Evolutionary conservation across 2,797 vertebrate genomes (phyloP).

Genomic region (Parauchenoglanis ngamensis): DNA sequence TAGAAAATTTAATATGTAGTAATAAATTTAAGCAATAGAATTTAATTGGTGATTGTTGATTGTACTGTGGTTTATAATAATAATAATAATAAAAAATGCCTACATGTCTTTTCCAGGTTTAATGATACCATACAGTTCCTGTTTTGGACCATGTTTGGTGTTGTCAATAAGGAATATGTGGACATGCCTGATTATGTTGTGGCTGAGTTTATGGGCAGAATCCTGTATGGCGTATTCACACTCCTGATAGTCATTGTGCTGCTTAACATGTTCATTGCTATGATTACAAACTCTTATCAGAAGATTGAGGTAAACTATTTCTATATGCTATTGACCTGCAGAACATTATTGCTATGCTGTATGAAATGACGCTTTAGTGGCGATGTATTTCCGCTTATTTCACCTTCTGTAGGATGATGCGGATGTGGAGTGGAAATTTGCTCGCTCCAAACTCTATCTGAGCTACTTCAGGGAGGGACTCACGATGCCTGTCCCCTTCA

Average conservation of each 20-base stretch:
- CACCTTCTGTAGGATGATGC: slow-evolving; percentile 79
- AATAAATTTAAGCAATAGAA: neutral
- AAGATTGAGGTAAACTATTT: slow-evolving; percentile 82
- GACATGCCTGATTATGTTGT: slow-evolving; percentile 83
- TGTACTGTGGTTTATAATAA: neutral
- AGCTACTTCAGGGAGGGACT: slow-evolving; percentile 89
- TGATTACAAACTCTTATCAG: slow-evolving; percentile 95
- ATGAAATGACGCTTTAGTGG: neutral
- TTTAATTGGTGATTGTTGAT: neutral
- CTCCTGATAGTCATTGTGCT: slow-evolving; percentile 90
- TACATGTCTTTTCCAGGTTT: slow-evolving; percentile 70
- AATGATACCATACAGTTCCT: slow-evolving; percentile 90
- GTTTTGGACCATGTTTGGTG: slow-evolving; percentile 93
- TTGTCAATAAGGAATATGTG: slow-evolving; percentile 83
- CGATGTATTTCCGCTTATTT: neutral
- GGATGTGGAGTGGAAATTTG: slow-evolving; percentile 92
- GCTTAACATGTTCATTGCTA: slow-evolving; percentile 92
- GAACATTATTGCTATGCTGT: neutral
- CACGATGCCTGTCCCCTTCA: slow-evolving; percentile 89
- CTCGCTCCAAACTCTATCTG: slow-evolving; percentile 87
- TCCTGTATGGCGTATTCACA: slow-evolving; percentile 88
- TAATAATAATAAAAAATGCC: neutral
- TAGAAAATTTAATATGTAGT: neutral
- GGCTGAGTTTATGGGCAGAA: slow-evolving; percentile 82
- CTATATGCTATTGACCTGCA: neutral